Percentiles rank a stretch among this genome's conserved stretches.
Evolutionary conservation across 2,797 vertebrate species (phyloP).

Genomic region (Falco rusticolus): DNA sequence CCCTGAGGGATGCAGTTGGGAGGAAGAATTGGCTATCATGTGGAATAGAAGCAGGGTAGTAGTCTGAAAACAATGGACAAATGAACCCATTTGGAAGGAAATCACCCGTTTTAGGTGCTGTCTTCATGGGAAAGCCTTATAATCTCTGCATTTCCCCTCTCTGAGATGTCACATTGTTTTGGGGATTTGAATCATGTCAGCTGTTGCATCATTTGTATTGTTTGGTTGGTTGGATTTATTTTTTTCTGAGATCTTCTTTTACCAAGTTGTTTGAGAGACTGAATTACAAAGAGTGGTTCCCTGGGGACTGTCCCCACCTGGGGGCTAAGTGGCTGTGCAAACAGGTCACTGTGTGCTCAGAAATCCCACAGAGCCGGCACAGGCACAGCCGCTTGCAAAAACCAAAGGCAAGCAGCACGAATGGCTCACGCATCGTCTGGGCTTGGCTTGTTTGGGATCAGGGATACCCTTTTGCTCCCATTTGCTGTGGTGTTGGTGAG

Average conservation of each 20-base stretch:
- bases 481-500: neutral
- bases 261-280: neutral
- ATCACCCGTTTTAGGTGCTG: neutral
- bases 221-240: neutral
- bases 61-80: neutral
- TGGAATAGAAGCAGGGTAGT: neutral
- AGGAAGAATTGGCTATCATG: conserved; percentile 4
- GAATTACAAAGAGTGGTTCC: neutral
- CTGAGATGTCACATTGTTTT: neutral
- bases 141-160: neutral
- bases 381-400: neutral
- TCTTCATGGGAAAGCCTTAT: neutral
- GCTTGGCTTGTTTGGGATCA: neutral
- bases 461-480: neutral
- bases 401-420: neutral
- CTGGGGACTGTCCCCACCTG: neutral
- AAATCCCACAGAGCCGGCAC: neutral
- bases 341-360: neutral
- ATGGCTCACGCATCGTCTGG: neutral
- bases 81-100: neutral
- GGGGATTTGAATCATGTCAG: neutral
- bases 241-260: neutral
- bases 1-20: neutral
- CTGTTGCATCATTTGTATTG: neutral
- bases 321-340: neutral